Conservation (phyloP, 2,113 vertebrate species). For the Cercocebus atys region DNA sequence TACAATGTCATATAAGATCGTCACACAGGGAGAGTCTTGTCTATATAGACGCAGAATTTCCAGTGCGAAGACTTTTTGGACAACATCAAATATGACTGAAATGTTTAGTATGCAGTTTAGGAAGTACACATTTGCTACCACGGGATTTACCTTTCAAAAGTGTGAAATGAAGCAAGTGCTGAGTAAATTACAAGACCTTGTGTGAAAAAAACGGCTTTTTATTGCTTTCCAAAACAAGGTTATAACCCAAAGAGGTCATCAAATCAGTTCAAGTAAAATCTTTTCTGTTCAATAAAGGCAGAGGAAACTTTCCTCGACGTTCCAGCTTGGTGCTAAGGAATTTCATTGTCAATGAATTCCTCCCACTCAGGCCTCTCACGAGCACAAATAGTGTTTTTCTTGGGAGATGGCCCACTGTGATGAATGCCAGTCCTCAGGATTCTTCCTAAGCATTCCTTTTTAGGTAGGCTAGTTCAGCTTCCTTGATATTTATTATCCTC, state of each 20-base stretch:
- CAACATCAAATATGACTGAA: not conserved
- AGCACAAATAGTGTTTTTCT: not conserved
- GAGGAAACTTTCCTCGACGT: not conserved
- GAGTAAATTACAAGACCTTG: constrained; percentile 59
- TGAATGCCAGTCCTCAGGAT: not conserved
- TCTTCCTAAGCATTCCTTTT: constrained; percentile 28
- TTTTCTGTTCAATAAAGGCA: constrained; percentile 21
- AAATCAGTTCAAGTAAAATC: not conserved
- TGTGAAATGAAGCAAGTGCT: not conserved
- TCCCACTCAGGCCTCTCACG: not conserved
- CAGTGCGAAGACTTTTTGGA: constrained; percentile 49
- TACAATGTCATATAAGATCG: constrained; percentile 52
- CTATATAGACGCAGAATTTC: not conserved
- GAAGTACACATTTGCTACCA: constrained; percentile 18
- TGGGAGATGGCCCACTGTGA: constrained; percentile 46
- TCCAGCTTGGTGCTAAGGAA: not conserved
- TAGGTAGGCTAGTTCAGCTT: not conserved
- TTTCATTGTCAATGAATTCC: not conserved
- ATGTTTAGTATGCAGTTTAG: constrained; percentile 44
- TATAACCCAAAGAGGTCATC: not conserved
- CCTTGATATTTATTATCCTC: not conserved
- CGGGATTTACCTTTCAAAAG: constrained; percentile 68
- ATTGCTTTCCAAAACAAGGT: constrained; percentile 60
- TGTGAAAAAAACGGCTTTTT: constrained; percentile 23
- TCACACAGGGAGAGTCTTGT: constrained; percentile 48